Base-by-base conservation (phyloP, 2,113 vertebrate genomes). In the Octodon degus region DNA sequence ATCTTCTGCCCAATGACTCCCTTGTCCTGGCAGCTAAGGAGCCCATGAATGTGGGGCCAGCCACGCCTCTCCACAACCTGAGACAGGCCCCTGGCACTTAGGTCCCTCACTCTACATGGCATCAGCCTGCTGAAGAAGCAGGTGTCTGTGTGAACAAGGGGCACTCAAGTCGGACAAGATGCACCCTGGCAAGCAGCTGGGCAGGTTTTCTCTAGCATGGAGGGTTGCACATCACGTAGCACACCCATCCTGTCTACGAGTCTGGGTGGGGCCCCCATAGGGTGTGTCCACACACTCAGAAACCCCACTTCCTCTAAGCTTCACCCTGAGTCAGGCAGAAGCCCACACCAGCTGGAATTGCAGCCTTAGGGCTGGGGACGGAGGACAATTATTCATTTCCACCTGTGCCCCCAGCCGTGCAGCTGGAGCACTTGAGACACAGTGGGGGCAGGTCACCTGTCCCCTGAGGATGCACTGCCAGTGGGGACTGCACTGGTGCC, bases 51-150 rank as follows among this genome's bases (percentile, higher is more conserved):
- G 0, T 3, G 11, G 27, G 14, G 19, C 0, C 12, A 37, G 34
- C 43, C 24, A 25, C 1, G 1, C 74, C 13, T 14, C 34, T 77
- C 72, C 17, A 50, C 80, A 17, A 7, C 60, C 67, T 22, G 16
- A 1, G 19, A 34, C 0, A 5, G 34, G 37, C 7, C n/a, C 27
- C 47, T 0, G 14, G 58, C 65, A 7, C 5, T 0, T 30, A 27
- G 10, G 16, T 1, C 19, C 53, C 62, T 24, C 20, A 11, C 50
- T 50, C 74, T 79, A 16, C 7, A 30, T 4, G 50, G 3, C 4
- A 62, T 20, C 9, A 34, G 17, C 40, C 70, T 3, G 63, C 43
- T 24, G 82, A 86, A 22, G 17, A 63, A 76, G 3, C 68, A 62
- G 30, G 50, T 20, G 27, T 77, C 80, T 5, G 13, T 60, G 14